phyloP scores from a whole-genome alignment of 2,797 vertebrate genomes.

The Austrolebias charrua region DNA sequence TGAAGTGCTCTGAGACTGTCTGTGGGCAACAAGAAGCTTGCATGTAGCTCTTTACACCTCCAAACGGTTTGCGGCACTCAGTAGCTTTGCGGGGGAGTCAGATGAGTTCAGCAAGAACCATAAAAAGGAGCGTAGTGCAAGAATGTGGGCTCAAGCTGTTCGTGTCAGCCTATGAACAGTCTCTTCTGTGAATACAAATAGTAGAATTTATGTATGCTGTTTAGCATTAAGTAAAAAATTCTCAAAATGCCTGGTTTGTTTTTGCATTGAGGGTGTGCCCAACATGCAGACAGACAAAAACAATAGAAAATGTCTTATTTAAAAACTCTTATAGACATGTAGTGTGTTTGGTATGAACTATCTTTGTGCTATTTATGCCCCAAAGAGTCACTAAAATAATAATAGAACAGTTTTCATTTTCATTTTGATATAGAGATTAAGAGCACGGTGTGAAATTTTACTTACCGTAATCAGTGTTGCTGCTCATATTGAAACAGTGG shows the following conservation, averaged over 20 bases:
- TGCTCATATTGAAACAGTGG: neutral
- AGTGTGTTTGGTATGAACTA: neutral
- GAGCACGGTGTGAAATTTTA: neutral
- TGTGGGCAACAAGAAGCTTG: constrained; percentile 60
- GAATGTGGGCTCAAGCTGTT: constrained; percentile 19
- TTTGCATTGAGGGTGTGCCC: neutral
- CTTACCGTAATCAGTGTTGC: no score
- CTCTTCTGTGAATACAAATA: neutral
- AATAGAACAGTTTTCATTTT: neutral
- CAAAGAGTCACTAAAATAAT: neutral
- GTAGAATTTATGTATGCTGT: neutral
- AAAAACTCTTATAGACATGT: neutral
- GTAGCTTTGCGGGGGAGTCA: constrained; percentile 25
- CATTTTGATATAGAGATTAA: neutral
- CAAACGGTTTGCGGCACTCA: constrained; percentile 20
- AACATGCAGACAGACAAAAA: neutral
- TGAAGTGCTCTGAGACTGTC: constrained; percentile 32
- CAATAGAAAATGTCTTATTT: neutral
- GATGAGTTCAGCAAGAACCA: constrained; percentile 19
- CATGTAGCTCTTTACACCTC: constrained; percentile 30
- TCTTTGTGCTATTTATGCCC: neutral
- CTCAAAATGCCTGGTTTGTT: neutral
- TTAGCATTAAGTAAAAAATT: neutral
- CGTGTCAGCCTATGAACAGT: constrained; percentile 2
- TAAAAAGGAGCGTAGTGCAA: constrained; percentile 24